Conservation (phyloP, 2,888 invertebrate genomes). For the Tachina fera region DNA sequence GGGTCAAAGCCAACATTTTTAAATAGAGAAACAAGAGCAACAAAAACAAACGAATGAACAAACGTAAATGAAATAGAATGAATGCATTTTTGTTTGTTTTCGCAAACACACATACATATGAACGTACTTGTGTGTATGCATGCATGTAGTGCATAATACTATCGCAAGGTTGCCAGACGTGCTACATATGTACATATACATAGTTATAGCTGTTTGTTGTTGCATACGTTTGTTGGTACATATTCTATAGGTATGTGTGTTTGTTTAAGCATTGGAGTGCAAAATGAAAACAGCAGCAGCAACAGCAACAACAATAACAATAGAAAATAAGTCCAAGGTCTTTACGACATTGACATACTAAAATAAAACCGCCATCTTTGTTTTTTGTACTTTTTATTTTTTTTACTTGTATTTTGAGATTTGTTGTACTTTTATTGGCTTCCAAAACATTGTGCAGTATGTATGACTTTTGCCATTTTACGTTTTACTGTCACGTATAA, state of each 20-base stretch:
- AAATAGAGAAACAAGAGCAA: conserved; percentile 64
- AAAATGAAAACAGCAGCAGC: conserved; percentile 7
- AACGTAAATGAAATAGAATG: conserved; percentile 64
- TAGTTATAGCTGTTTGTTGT: conserved; percentile 30
- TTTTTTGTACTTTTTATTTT: conserved; percentile 14
- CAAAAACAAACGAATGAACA: conserved; percentile 44
- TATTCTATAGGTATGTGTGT: neutral
- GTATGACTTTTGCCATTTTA: conserved; percentile 51
- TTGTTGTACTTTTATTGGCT: conserved; percentile 63
- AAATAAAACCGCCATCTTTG: conserved; percentile 62
- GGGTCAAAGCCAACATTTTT: conserved; percentile 79
- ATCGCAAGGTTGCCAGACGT: conserved; percentile 14
- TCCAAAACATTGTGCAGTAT: conserved; percentile 39
- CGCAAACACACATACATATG: conserved; percentile 26
- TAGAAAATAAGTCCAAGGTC: conserved; percentile 67
- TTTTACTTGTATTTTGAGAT: conserved; percentile 46
- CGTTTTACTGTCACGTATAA: neutral
- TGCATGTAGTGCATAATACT: neutral
- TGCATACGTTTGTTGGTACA: conserved; percentile 35
- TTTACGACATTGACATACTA: conserved; percentile 67
- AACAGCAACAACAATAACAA: conserved; percentile 29
- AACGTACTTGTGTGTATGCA: too few relatives aligned
- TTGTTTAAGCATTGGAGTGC: conserved; percentile 37
- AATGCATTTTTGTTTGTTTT: conserved; percentile 58
- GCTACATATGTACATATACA: neutral